Conservation (phyloP, 1,140 invertebrate genomes). For the Heterodera schachtii region DNA sequence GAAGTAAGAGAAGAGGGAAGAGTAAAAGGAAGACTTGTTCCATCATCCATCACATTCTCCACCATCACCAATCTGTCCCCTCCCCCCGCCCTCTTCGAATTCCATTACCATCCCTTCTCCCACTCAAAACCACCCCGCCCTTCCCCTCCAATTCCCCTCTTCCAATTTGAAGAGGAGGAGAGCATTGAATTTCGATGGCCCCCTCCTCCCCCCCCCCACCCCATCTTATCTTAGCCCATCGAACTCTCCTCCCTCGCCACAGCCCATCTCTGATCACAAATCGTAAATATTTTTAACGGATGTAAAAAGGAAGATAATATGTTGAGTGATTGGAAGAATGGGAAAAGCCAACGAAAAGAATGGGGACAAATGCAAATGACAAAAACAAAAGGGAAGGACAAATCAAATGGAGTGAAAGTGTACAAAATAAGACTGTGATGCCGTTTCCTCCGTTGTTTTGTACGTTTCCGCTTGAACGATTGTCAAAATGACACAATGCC, state of each 20-base stretch:
- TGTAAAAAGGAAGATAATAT: too few relatives aligned
- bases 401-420: too few relatives aligned
- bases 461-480: too few relatives aligned
- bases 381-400: too few relatives aligned
- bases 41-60: background rate
- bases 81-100: background rate
- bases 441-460: too few relatives aligned
- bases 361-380: too few relatives aligned
- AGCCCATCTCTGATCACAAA: conserved; percentile 2
- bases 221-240: too few relatives aligned
- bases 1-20: background rate
- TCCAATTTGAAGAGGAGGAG: background rate
- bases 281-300: background rate
- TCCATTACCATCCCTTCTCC: background rate
- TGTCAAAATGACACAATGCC: too few relatives aligned
- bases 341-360: too few relatives aligned
- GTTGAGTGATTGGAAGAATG: too few relatives aligned
- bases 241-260: background rate
- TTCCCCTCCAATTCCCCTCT: background rate
- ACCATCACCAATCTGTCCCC: background rate
- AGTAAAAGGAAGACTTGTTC: background rate
- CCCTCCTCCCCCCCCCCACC: background rate
- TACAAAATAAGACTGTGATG: too few relatives aligned
- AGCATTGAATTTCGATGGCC: conserved; percentile 10
- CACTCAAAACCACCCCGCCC: background rate